Evolutionary conservation across 2,797 vertebrate genomes (phyloP).

Genomic region (Anguilla megastoma): DNA sequence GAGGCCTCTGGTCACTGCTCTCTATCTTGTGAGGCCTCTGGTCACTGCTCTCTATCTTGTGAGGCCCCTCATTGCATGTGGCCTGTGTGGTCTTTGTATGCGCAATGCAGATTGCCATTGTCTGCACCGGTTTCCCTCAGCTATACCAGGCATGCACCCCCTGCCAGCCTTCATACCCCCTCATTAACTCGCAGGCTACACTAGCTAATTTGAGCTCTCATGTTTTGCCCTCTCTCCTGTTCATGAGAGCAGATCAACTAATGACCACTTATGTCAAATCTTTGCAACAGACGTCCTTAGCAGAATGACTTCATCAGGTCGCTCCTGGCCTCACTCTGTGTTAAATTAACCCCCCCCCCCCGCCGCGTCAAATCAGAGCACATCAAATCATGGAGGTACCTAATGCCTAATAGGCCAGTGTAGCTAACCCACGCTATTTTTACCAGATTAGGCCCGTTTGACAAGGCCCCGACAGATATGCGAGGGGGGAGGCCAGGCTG

Average conservation of each 20-base stretch:
- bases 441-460: slow-evolving; percentile 52
- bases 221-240: slow-evolving; percentile 42
- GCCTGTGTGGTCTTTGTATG: background rate
- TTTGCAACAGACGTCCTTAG: slow-evolving; percentile 45
- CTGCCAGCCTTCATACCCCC: slow-evolving; percentile 48
- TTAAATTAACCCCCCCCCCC: slow-evolving; percentile 65
- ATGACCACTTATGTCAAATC: slow-evolving; percentile 67
- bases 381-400: slow-evolving; percentile 67
- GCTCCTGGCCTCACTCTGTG: slow-evolving; percentile 58
- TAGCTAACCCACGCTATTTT: slow-evolving; percentile 17
- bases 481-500: slow-evolving; percentile 57
- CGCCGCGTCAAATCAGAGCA: slow-evolving; percentile 61
- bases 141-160: slow-evolving; percentile 61
- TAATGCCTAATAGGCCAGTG: slow-evolving; percentile 37
- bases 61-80: background rate
- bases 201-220: background rate
- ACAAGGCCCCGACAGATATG: slow-evolving; percentile 68
- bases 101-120: slow-evolving; percentile 42
- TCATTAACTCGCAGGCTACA: slow-evolving; percentile 49
- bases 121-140: slow-evolving; percentile 55
- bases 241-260: slow-evolving; percentile 62
- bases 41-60: background rate
- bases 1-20: background rate
- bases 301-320: slow-evolving; percentile 57
- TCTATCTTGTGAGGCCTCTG: background rate